phyloP scores from a whole-genome alignment of 2,888 invertebrate genomes.

The Cistogaster globosa region DNA sequence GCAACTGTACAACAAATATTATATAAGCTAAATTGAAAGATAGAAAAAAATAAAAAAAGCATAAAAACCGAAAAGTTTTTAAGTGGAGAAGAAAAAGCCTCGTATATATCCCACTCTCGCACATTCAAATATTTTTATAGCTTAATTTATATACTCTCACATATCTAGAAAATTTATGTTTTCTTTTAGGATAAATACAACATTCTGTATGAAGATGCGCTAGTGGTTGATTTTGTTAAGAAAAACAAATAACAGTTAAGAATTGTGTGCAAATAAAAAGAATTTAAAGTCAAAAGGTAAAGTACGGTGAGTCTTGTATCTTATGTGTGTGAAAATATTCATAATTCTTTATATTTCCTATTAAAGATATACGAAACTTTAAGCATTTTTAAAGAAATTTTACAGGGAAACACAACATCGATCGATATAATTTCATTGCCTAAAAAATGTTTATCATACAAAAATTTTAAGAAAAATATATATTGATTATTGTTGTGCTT shows the following conservation, averaged over 20 bases:
- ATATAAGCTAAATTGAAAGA: constrained; percentile 36
- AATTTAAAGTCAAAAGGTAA: constrained; percentile 19
- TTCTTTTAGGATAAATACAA: constrained; percentile 21
- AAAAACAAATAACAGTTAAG: constrained; percentile 8
- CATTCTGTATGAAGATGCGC: neutral
- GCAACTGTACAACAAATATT: constrained; percentile 36
- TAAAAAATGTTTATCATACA: too few species aligned
- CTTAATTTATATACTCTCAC: constrained; percentile 20
- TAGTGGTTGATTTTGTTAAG: constrained; percentile 23
- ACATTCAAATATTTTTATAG: constrained; percentile 12
- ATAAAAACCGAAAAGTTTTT: constrained; percentile 36
- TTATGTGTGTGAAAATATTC: constrained; percentile 32
- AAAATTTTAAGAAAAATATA: too few species aligned
- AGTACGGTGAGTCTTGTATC: neutral
- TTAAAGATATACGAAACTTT: constrained; percentile 29
- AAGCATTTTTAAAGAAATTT: neutral
- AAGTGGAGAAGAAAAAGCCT: neutral
- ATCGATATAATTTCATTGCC: too few species aligned
- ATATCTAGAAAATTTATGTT: neutral
- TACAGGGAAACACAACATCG: too few species aligned
- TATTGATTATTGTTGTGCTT: too few species aligned
- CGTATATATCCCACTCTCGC: neutral
- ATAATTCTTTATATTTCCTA: constrained; percentile 43
- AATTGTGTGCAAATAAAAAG: constrained; percentile 22
- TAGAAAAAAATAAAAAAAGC: neutral